Evolutionary conservation across 2,888 invertebrate species (phyloP).

Genomic region (Tiliacea citrago): DNA sequence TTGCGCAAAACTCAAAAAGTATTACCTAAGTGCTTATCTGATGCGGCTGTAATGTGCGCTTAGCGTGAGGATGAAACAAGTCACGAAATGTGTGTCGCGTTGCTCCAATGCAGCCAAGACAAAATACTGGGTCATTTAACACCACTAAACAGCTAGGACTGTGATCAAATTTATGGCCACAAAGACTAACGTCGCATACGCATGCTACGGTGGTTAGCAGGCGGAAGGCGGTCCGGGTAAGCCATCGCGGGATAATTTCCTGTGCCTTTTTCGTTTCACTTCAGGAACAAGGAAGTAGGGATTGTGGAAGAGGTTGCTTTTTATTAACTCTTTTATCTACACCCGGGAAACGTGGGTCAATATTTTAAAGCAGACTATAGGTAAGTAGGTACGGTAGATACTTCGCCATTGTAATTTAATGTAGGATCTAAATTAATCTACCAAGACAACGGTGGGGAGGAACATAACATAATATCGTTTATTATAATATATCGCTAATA

Average conservation of each 20-base stretch:
- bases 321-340: neutral
- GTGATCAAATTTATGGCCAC: neutral
- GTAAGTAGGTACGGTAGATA: neutral
- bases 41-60: too few relatives aligned
- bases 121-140: constrained; percentile 13
- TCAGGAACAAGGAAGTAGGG: constrained; percentile 19
- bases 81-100: neutral
- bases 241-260: constrained; percentile 70
- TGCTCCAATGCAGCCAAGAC: neutral
- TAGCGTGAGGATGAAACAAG: too few relatives aligned
- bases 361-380: too few relatives aligned
- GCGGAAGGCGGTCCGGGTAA: constrained; percentile 68
- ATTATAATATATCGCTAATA: too few relatives aligned
- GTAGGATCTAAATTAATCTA: neutral
- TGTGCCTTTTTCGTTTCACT: constrained; percentile 35
- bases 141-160: constrained; percentile 1
- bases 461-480: neutral
- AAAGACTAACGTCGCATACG: constrained; percentile 23
- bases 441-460: neutral
- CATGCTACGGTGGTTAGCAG: constrained; percentile 40
- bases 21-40: too few relatives aligned
- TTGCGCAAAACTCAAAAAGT: too few relatives aligned
- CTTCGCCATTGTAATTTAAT: neutral
- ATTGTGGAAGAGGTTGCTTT: constrained; percentile 10
- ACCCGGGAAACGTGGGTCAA: neutral